Conservation (phyloP, 2,113 vertebrate species). For the Mesitornis unicolor region DNA sequence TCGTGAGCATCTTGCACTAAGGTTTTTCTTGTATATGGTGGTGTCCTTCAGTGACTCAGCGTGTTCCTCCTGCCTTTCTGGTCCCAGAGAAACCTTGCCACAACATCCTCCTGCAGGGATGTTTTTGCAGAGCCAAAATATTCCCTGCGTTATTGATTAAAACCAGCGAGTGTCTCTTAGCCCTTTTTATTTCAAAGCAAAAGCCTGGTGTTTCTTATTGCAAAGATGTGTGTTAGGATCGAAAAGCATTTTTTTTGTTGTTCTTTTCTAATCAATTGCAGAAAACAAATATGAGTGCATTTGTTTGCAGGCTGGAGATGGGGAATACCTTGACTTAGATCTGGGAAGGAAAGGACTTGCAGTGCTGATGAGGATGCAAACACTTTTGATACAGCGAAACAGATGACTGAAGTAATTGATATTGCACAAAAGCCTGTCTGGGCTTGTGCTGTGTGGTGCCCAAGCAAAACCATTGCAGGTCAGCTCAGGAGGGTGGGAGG, state of each 20-base stretch:
- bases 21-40: background rate
- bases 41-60: background rate
- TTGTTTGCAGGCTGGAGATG: background rate
- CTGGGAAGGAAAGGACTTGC: background rate
- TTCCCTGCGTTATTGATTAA: background rate
- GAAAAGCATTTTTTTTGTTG: background rate
- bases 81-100: background rate
- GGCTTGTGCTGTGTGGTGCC: background rate
- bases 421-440: background rate
- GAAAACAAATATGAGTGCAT: background rate
- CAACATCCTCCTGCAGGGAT: background rate
- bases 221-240: background rate
- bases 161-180: background rate
- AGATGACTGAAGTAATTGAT: background rate
- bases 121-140: background rate
- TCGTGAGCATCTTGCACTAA: accelerated
- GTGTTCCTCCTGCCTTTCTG: background rate
- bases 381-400: background rate
- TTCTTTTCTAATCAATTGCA: background rate
- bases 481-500: background rate
- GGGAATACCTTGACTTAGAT: background rate
- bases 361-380: background rate
- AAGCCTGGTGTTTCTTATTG: background rate
- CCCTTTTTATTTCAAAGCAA: background rate
- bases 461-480: background rate